Evolutionary conservation across 2,888 invertebrate genomes (phyloP), one percentile per base, ranked within the genome.

Genomic region (Athripsodes cinereus): DNA sequence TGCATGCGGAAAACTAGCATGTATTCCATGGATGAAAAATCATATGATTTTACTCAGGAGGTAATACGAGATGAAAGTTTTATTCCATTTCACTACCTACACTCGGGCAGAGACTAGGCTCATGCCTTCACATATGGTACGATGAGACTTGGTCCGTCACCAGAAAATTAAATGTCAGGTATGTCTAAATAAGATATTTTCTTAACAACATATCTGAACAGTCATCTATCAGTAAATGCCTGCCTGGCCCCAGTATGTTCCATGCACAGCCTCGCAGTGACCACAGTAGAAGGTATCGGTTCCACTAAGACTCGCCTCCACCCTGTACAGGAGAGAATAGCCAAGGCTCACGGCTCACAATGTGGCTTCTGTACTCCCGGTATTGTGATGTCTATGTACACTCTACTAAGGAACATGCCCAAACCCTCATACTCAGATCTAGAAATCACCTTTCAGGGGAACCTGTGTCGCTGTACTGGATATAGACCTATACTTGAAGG

Each of bases 311-410:
- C 85, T 1, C 83, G 81, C 60, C 76, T 94, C 21, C 94, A 95
- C 72, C 90, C 94, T 0, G 88, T 90, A 0, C 95, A 95, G 76
- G 91, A 92, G 68, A 78, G 92, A 64, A 82, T 96, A 63, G 93
- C 93, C 0, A 90, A 90, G 74, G 83, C 92, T 0, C 95, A 96
- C 68, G 96, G 96, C 0, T 92, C 95, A 0, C 96, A 96, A 72
- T 96, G 96, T 70, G 96, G 96, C 1, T 96, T 93, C 71, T 96
- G 95, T 67, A 96, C 96, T 0, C 96, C 96, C 0, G 96, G 96
- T 22, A 93, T 97, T 62, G 92, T 97, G 0, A 97, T 97, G 96
- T 95, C 96, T 1, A 94, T 96, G 93, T 96, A 96, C 68, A 80
- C 93, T 0, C 75, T 96, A 46, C 74, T 96, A 0, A 77, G 96